Evolutionary conservation across 2,888 invertebrate genomes (phyloP).

Genomic region (Xylocampa areola): DNA sequence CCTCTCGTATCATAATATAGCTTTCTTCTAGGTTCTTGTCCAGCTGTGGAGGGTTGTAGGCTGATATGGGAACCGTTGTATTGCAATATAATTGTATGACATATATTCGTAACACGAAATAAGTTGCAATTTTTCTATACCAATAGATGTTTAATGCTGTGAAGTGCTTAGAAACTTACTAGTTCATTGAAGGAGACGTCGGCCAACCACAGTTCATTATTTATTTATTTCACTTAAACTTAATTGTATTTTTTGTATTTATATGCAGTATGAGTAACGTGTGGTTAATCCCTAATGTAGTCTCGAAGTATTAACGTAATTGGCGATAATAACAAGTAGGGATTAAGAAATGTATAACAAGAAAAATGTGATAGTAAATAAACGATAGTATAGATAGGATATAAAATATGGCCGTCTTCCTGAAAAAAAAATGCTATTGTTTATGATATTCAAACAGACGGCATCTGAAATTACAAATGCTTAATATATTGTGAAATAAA

Average conservation of each 20-base stretch:
- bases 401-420: constrained; percentile 45
- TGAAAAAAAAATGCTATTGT: constrained; percentile 27
- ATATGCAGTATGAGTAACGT: constrained; percentile 7
- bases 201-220: constrained; percentile 18
- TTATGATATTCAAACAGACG: constrained; percentile 19
- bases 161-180: constrained; percentile 10
- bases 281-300: constrained; percentile 15
- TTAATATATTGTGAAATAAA: constrained; percentile 6
- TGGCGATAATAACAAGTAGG: constrained; percentile 52
- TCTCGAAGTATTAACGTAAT: constrained; percentile 48
- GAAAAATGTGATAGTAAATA: constrained; percentile 60
- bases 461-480: constrained; percentile 18
- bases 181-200: constrained; percentile 13
- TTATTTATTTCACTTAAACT: constrained; percentile 29
- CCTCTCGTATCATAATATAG: too few relatives aligned
- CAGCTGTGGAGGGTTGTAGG: neutral
- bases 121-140: constrained; percentile 14
- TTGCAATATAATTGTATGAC: constrained; percentile 8
- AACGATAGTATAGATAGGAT: constrained; percentile 52
- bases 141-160: constrained; percentile 6
- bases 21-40: neutral
- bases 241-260: too few relatives aligned
- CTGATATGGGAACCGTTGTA: constrained; percentile 2
- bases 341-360: constrained; percentile 53
- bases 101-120: neutral